A percentile compares a stretch with the other conserved stretches of the same genome.
Conservation (phyloP, 1,140 invertebrate species). For the Drosophila trapezifrons region DNA sequence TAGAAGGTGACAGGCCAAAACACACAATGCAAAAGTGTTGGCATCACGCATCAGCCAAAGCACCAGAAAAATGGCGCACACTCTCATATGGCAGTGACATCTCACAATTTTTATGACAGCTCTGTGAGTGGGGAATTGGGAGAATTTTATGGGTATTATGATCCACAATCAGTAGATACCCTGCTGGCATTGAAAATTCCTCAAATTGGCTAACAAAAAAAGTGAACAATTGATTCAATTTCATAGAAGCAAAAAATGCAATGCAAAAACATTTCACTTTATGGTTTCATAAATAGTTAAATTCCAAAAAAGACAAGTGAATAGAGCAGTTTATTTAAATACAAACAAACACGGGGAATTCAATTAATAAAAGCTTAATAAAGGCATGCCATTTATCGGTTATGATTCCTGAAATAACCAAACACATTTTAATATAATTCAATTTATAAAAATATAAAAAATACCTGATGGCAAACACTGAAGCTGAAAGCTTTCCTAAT, state of each 20-base stretch:
- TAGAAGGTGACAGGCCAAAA: slow-evolving; percentile 40
- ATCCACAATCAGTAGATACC: slow-evolving; percentile 9
- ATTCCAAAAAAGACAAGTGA: too few species aligned
- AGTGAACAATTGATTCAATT: background rate
- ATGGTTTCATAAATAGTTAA: background rate
- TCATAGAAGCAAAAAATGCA: background rate
- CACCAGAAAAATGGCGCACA: slow-evolving; percentile 57
- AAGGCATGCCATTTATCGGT: background rate
- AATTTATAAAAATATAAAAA: background rate
- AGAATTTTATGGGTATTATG: background rate
- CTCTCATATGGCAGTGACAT: slow-evolving; percentile 60
- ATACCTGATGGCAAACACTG: background rate
- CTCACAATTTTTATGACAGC: slow-evolving; percentile 76
- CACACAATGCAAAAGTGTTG: slow-evolving; percentile 33
- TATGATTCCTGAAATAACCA: slow-evolving; percentile 1
- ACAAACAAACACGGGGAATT: slow-evolving; percentile 2
- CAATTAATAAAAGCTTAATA: background rate
- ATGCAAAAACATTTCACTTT: background rate
- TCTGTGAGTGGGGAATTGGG: slow-evolving; percentile 1
- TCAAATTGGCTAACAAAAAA: background rate
- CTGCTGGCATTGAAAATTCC: background rate
- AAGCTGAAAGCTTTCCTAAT: background rate
- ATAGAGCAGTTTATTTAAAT: too few species aligned
- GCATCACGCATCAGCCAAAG: slow-evolving; percentile 21
- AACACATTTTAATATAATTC: background rate